phyloP scores from a whole-genome alignment of 2,113 vertebrate species.

The Ictalurus punctatus region DNA sequence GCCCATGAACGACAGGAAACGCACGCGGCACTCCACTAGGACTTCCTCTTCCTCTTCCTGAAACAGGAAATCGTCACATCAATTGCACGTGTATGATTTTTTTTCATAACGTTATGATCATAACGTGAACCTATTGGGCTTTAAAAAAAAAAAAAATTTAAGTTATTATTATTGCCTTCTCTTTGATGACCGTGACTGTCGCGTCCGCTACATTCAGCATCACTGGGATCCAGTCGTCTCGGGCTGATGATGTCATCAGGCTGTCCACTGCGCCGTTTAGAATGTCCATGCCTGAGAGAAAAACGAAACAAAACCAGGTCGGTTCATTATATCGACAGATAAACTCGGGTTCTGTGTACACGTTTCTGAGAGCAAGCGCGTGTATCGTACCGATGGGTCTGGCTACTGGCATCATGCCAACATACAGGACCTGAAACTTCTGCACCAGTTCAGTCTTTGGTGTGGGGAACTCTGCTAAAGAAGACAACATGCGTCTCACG shows the following conservation, averaged over 20 bases:
- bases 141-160: too few relatives aligned
- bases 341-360: not conserved
- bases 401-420: constrained; percentile 89
- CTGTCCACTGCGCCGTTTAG: constrained; percentile 91
- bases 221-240: constrained; percentile 88
- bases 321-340: not conserved
- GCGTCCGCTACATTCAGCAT: constrained; percentile 95
- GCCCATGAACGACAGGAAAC: constrained; percentile 98
- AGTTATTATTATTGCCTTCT: constrained; percentile 74
- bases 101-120: too few relatives aligned
- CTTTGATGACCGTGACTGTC: constrained; percentile 93
- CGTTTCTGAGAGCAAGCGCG: not conserved
- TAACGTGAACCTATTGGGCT: too few relatives aligned
- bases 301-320: not conserved
- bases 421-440: constrained; percentile 93
- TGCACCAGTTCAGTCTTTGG: constrained; percentile 99
- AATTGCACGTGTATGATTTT: too few relatives aligned
- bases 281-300: constrained; percentile 87
- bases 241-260: constrained; percentile 78
- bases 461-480: constrained; percentile 94
- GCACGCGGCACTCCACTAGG: constrained; percentile 93
- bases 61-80: not conserved
- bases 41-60: constrained; percentile 92
- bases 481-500: not conserved
- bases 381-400: constrained; percentile 84